phyloP scores from a whole-genome alignment of 2,113 vertebrate species.

The Rhea americana region DNA sequence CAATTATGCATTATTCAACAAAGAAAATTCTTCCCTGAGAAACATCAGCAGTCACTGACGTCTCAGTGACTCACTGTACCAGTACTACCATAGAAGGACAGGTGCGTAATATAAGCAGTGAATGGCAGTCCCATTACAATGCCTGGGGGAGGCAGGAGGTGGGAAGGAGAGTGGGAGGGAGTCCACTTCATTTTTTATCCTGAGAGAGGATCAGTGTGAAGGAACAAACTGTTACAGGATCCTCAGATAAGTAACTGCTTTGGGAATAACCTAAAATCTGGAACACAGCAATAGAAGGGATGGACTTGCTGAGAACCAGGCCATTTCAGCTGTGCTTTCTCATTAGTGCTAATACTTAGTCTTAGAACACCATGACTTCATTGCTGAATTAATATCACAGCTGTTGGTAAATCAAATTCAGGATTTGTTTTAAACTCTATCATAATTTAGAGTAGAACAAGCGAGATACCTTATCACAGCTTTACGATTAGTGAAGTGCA shows the following conservation, averaged over 20 bases:
- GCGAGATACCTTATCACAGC: not conserved
- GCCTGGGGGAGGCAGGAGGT: not conserved
- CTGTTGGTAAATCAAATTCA: constrained; percentile 56
- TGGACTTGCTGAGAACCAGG: not conserved
- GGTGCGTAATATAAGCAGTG: not conserved
- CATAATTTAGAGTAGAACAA: constrained; percentile 49
- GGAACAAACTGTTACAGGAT: not conserved
- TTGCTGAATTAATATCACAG: constrained; percentile 30
- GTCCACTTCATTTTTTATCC: not conserved
- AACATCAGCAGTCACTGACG: fast-evolving
- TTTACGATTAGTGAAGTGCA: not conserved
- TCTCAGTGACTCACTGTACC: not conserved
- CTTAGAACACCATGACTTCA: constrained; percentile 26
- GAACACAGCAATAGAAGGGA: not conserved
- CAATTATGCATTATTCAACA: not conserved
- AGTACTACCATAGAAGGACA: not conserved
- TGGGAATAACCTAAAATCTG: not conserved
- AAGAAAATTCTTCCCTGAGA: not conserved
- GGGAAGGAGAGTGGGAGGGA: not conserved
- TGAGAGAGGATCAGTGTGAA: not conserved
- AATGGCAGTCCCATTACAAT: not conserved
- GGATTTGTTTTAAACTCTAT: constrained; percentile 17
- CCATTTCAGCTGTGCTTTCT: constrained; percentile 16
- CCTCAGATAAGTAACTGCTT: not conserved
- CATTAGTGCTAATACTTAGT: constrained; percentile 42